These are phyloP conservation scores for Phrynosoma platyrhinos DNA, from an alignment of 2,113 vertebrate species.

Conservation along the genomic window DNA sequence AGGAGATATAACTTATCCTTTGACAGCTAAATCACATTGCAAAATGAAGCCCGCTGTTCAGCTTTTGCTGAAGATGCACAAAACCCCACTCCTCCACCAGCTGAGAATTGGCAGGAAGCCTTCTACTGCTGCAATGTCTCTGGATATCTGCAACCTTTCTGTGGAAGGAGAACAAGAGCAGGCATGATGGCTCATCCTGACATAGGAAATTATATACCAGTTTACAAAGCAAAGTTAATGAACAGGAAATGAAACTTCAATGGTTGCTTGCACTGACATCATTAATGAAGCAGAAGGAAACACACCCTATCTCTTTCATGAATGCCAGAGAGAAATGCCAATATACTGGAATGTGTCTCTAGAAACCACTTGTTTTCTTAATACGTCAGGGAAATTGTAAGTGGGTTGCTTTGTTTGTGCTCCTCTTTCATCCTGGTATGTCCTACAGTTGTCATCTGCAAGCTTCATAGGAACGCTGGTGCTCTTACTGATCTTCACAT, in stretches of 20 bases:
- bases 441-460: background rate
- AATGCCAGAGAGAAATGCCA: too few species aligned
- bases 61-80: constrained; percentile 39
- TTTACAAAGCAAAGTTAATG: constrained; percentile 38
- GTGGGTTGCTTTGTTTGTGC: background rate
- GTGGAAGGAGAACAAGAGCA: constrained; percentile 45
- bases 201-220: constrained; percentile 11
- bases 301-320: background rate
- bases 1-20: constrained; percentile 32
- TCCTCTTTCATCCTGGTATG: background rate
- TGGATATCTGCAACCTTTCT: constrained; percentile 44
- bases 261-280: constrained; percentile 18
- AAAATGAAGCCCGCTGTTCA: constrained; percentile 12
- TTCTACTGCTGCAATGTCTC: constrained; percentile 21
- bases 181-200: constrained; percentile 40
- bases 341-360: background rate
- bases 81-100: constrained; percentile 26
- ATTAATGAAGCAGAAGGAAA: background rate
- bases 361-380: background rate
- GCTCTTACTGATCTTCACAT: too few species aligned
- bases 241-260: constrained; percentile 28
- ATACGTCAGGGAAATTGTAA: background rate
- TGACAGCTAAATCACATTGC: constrained; percentile 44
- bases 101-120: constrained; percentile 33
- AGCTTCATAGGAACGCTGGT: background rate